Conservation (phyloP, 1,140 invertebrate species). For the Xylocopa sonorina region DNA sequence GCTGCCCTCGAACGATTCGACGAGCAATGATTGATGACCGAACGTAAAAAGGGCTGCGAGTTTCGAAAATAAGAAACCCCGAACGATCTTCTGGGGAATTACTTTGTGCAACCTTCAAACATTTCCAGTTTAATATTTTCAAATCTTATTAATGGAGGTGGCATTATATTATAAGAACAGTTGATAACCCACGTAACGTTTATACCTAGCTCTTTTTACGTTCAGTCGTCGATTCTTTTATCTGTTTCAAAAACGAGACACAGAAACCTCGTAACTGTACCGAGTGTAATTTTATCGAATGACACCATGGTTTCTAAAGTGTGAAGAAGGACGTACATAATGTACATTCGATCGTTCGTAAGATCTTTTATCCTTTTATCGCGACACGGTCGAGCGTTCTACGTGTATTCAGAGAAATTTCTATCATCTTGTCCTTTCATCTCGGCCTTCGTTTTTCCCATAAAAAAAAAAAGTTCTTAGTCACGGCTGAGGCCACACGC, state of each 20-base stretch:
- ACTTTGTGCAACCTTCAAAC: no score
- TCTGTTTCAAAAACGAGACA: background rate
- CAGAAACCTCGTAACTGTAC: background rate
- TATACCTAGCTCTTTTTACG: no score
- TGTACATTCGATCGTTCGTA: background rate
- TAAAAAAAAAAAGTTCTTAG: conserved; percentile 15
- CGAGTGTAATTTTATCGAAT: background rate
- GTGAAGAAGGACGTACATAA: background rate
- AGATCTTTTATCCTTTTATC: background rate
- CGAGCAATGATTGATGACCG: background rate
- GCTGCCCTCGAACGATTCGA: background rate
- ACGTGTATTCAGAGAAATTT: conserved; percentile 1
- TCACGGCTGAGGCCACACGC: background rate
- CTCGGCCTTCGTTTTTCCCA: background rate
- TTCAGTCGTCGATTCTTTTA: no score
- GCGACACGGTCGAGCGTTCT: background rate
- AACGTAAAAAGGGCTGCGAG: no score
- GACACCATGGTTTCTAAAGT: background rate
- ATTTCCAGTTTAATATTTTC: no score
- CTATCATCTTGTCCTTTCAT: background rate
- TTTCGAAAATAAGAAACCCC: no score
- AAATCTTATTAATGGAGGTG: no score
- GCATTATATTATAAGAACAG: no score
- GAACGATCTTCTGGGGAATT: no score
- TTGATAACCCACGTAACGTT: no score